These are phyloP conservation scores for Gallinago undulata DNA, from an alignment of 2,113 vertebrate species.

Conservation along the genomic window DNA sequence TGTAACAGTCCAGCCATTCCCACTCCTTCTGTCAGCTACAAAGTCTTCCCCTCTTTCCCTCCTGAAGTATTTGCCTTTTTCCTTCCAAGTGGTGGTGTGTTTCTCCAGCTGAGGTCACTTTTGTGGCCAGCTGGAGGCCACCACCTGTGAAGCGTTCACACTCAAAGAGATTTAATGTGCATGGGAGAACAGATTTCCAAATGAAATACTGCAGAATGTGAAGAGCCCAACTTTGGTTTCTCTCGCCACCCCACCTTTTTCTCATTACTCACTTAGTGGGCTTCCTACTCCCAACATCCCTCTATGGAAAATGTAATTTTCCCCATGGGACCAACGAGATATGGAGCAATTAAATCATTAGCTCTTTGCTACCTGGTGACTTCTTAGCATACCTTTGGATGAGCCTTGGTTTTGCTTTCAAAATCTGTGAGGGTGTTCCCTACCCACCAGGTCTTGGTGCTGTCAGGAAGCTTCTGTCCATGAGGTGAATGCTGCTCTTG, in stretches of 20 bases:
- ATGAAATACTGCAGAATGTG: neutral
- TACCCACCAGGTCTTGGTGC: neutral
- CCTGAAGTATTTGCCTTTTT: neutral
- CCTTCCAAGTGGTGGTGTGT: neutral
- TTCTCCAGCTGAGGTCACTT: neutral
- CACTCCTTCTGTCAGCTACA: neutral
- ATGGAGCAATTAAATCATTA: neutral
- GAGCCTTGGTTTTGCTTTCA: neutral
- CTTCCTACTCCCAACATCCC: neutral
- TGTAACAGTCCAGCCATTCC: neutral
- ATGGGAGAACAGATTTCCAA: neutral
- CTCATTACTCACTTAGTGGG: neutral
- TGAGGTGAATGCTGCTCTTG: neutral
- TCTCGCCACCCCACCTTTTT: neutral
- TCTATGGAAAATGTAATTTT: neutral
- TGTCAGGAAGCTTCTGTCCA: neutral
- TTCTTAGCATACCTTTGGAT: neutral
- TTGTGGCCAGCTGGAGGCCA: neutral
- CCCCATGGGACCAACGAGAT: rapidly evolving
- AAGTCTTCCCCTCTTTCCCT: neutral
- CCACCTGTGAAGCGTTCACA: neutral
- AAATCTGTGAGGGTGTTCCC: neutral
- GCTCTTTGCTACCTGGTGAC: neutral
- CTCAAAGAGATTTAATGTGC: neutral
- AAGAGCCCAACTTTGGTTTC: neutral